Conservation (phyloP, 2,888 invertebrate species). For the Orthosia gothica region DNA sequence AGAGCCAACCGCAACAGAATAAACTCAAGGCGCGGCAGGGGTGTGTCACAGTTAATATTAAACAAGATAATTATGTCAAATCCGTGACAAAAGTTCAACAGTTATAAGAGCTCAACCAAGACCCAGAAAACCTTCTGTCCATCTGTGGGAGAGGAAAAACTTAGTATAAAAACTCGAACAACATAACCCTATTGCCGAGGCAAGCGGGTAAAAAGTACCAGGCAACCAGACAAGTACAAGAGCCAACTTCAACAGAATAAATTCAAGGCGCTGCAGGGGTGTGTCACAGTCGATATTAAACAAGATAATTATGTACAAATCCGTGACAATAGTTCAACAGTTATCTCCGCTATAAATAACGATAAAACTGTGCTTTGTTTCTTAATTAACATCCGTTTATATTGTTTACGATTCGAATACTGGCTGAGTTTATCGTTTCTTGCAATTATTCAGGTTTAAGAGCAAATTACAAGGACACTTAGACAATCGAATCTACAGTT, state of each 20-base stretch:
- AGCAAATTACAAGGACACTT: background rate
- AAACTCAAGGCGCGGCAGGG: slow-evolving; percentile 52
- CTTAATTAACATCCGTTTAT: slow-evolving; percentile 44
- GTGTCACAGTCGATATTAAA: slow-evolving; percentile 52
- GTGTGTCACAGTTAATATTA: slow-evolving; percentile 58
- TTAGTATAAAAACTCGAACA: background rate
- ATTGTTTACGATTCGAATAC: slow-evolving; percentile 27
- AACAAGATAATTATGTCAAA: slow-evolving; percentile 47
- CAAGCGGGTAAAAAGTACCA: slow-evolving; percentile 27
- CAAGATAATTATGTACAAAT: slow-evolving; percentile 41
- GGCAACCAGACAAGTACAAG: slow-evolving; percentile 16
- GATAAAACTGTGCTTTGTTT: slow-evolving; percentile 37
- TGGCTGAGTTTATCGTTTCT: slow-evolving; percentile 15
- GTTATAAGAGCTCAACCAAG: too few relatives aligned
- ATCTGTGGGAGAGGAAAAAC: too few relatives aligned
- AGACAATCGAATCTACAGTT: background rate
- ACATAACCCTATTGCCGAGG: too few relatives aligned
- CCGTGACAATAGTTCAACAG: slow-evolving; percentile 48
- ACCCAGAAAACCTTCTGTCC: too few relatives aligned
- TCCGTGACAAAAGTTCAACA: slow-evolving; percentile 41
- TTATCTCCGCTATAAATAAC: slow-evolving; percentile 59
- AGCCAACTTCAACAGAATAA: slow-evolving; percentile 15
- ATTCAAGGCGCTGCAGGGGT: slow-evolving; percentile 57
- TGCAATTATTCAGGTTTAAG: background rate
- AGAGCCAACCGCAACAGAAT: slow-evolving; percentile 15